Conservation (phyloP, 2,888 invertebrate species). For the Philaethria dido region DNA sequence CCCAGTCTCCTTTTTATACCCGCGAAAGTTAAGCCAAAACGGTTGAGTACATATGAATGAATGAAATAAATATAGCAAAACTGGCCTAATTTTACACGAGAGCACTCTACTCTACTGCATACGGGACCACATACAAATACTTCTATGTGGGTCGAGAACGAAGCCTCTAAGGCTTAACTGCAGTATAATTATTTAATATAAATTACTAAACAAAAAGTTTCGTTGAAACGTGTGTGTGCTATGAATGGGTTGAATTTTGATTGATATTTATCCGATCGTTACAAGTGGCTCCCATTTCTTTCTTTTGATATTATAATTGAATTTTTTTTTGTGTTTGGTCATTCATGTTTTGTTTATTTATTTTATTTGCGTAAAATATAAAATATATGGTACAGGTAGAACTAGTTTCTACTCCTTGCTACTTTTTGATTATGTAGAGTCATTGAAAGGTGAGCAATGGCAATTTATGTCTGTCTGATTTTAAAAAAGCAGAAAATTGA, state of each 20-base stretch:
- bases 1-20: slow-evolving; percentile 17
- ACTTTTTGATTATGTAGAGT: no score
- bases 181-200: slow-evolving; percentile 37
- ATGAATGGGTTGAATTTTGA: slow-evolving; percentile 2
- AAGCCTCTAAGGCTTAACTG: slow-evolving; percentile 38
- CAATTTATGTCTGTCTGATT: no score
- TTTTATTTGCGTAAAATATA: no score
- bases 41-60: slow-evolving; percentile 34
- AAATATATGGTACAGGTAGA: background rate
- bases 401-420: background rate
- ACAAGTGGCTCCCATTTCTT: background rate
- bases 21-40: slow-evolving; percentile 28
- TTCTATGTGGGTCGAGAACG: slow-evolving; percentile 41
- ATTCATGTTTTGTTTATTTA: background rate
- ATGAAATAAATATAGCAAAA: slow-evolving; percentile 43
- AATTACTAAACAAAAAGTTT: slow-evolving; percentile 15
- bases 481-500: no score
- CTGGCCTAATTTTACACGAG: slow-evolving; percentile 42
- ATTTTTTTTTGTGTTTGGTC: background rate
- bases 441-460: no score
- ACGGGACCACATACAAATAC: slow-evolving; percentile 42
- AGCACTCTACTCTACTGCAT: slow-evolving; percentile 37
- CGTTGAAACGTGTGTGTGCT: slow-evolving; percentile 1
- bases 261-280: slow-evolving; percentile 16
- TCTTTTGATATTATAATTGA: background rate